phyloP scores from a whole-genome alignment of 2,113 vertebrate species.

The Sapajus apella region DNA sequence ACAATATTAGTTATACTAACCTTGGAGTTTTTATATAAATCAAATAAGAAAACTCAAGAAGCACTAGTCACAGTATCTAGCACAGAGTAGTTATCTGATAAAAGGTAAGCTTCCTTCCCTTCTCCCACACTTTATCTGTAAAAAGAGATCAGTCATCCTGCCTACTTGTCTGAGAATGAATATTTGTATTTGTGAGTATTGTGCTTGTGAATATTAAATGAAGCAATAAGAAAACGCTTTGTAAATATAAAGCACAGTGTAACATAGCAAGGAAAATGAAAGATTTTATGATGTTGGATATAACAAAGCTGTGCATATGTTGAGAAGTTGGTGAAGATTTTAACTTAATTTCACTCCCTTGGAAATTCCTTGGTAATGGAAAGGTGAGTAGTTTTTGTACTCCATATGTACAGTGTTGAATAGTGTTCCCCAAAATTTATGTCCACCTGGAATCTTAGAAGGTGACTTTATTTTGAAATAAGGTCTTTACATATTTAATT shows the following conservation, averaged over 20 bases:
- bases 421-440: not conserved
- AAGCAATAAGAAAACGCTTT: not conserved
- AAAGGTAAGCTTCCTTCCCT: not conserved
- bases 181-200: not conserved
- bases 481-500: not conserved
- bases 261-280: not conserved
- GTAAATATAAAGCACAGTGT: not conserved
- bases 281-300: not conserved
- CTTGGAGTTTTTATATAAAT: not conserved
- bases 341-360: not conserved
- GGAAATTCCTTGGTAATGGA: conserved; percentile 5
- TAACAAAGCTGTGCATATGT: not conserved
- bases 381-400: not conserved
- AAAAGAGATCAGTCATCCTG: not conserved
- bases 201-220: not conserved
- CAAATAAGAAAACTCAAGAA: not conserved
- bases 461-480: not conserved
- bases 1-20: not conserved
- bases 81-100: not conserved
- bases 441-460: not conserved
- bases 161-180: not conserved
- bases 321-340: conserved; percentile 4
- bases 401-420: not conserved
- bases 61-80: not conserved
- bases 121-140: not conserved